Percentiles rank a stretch among this genome's conserved stretches.
These are phyloP conservation scores for Gobius niger DNA, from an alignment of 2,113 vertebrate species.

Conservation along the genomic window DNA sequence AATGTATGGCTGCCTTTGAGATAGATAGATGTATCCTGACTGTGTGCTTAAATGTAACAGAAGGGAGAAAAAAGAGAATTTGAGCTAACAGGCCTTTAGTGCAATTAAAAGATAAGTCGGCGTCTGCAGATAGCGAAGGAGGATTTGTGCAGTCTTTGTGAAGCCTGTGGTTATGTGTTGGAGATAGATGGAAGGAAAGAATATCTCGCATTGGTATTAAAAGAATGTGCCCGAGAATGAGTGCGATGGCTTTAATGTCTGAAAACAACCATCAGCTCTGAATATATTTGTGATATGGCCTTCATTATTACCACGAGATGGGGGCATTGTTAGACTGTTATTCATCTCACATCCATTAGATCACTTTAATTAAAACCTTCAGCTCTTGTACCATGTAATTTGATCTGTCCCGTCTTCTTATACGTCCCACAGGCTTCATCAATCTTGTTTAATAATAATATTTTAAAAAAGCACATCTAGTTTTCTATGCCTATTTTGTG, in stretches of 20 bases:
- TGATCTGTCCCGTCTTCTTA: background rate
- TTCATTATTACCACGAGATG: background rate
- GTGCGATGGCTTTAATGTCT: conserved; percentile 10
- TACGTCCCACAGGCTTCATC: background rate
- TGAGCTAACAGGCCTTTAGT: conserved; percentile 39
- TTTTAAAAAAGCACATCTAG: no score
- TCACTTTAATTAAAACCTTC: conserved; percentile 2
- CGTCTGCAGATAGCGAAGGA: conserved; percentile 21
- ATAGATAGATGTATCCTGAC: conserved; percentile 33
- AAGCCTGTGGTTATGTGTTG: conserved; percentile 20
- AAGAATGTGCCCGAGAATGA: background rate
- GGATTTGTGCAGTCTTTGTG: conserved; percentile 33
- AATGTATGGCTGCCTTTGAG: conserved; percentile 43
- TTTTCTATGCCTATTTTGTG: no score
- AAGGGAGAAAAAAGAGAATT: conserved; percentile 33
- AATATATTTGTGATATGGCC: background rate
- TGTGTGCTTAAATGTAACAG: conserved; percentile 27
- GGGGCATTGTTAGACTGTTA: background rate
- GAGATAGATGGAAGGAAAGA: conserved; percentile 27
- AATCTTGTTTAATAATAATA: background rate
- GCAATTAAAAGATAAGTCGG: conserved; percentile 61
- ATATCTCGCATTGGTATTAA: conserved; percentile 8
- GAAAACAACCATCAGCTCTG: background rate
- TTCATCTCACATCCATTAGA: background rate
- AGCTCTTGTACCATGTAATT: background rate